Percentiles rank a stretch among this genome's conserved stretches.
Evolutionary conservation across 2,113 vertebrate genomes (phyloP).

Genomic region (Desmodus rotundus): DNA sequence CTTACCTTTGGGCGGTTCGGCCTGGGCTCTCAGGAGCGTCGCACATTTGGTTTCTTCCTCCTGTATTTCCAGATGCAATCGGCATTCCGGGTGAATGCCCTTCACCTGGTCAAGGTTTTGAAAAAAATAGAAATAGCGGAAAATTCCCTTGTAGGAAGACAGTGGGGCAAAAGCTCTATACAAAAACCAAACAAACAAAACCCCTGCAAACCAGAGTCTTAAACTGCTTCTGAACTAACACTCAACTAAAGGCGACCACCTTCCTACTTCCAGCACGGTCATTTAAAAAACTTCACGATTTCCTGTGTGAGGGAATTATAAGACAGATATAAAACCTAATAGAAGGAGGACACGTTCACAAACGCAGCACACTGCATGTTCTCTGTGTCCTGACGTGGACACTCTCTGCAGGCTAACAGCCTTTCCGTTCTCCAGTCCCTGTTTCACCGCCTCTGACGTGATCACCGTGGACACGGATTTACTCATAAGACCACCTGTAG

Average conservation of each 20-base stretch:
- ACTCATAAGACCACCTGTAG: neutral
- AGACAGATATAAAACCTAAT: neutral
- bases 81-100: constrained; percentile 83
- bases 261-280: neutral
- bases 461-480: neutral
- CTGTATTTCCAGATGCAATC: constrained; percentile 82
- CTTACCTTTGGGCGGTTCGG: constrained; percentile 76
- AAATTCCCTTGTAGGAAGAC: neutral
- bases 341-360: neutral
- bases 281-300: neutral
- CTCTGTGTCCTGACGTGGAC: too few relatives aligned
- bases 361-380: neutral
- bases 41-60: constrained; percentile 82
- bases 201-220: neutral
- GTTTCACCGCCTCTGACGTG: neutral
- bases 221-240: neutral
- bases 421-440: neutral
- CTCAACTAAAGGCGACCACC: neutral
- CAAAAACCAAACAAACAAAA: too few relatives aligned
- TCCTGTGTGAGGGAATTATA: neutral
- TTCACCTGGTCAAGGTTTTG: constrained; percentile 76
- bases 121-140: neutral
- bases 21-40: constrained; percentile 67
- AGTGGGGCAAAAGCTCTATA: neutral
- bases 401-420: neutral